Evolutionary conservation across 2,113 vertebrate species (phyloP), one percentile per base, ranked within the genome.

Genomic region (Rhinolophus ferrumequinum): DNA sequence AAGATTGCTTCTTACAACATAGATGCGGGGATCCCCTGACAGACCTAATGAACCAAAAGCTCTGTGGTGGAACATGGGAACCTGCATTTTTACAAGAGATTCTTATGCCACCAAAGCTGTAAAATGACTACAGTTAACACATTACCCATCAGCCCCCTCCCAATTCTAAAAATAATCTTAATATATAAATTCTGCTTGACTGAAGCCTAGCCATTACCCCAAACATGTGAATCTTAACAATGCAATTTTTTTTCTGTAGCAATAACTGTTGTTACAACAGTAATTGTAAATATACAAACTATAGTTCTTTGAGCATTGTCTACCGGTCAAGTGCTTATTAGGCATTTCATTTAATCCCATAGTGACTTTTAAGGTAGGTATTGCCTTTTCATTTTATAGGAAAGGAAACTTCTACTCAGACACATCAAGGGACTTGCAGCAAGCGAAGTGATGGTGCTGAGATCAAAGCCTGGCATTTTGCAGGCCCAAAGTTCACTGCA

Each of bases 401-500:
- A 69, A 47, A 64, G 69, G 38, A 90, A 75, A 30, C 8, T 7
- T 14, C 54, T 28, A 8, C 2, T 14, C 9, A 26, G 21, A 67
- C 28, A 86, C 35, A 33, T 6, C 19, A 73, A 82, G 15, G 14
- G 56, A 35, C 21, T n/a, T 72, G 4, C 1, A 54, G 12, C 8
- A 33, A 58, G 3, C 13, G n/a, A 90, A 13, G 26, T 14, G 2
- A 8, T 24, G 54, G 44, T 19, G 35, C 41, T 41, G 22, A 28
- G 76, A 41, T 4, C 12, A 21, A 69, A n/a, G 16, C 14, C n/a
- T 38, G 70, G 24, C 5, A 56, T 35, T 89, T 14, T 12, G 13
- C 28, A 19, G 22, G 5, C 60, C 33, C 21, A 19, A 16, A 28
- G 26, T 50, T 30, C 14, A 30, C 1, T 0, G 2, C 2, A 7